Conservation (phyloP, 2,888 invertebrate genomes). For the Phyllotreta striolata region DNA sequence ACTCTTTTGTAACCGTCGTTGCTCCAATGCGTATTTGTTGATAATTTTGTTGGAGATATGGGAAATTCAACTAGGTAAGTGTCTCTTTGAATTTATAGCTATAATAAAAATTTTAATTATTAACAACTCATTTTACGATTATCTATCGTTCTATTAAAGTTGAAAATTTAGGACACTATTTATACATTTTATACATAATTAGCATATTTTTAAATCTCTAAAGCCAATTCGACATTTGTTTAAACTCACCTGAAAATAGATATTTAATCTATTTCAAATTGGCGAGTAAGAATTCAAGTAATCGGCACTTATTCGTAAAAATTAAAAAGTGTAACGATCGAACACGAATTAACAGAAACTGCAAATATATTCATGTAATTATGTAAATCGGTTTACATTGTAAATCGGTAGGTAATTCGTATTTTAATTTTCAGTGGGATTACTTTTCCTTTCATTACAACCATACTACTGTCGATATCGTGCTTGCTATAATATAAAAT, state of each 20-base stretch:
- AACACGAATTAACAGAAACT: neutral
- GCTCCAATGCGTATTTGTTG: constrained; percentile 18
- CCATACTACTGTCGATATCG: no score
- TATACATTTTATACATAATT: no score
- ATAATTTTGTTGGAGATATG: constrained; percentile 25
- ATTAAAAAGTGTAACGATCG: constrained; percentile 26
- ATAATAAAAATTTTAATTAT: no score
- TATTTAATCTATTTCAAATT: neutral
- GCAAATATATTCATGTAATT: constrained; percentile 6
- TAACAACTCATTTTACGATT: no score
- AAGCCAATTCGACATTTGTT: no score
- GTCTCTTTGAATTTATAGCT: neutral
- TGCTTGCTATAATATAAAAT: no score
- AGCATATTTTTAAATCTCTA: no score
- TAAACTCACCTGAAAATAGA: neutral
- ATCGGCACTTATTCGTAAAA: constrained; percentile 4
- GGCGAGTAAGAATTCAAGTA: neutral
- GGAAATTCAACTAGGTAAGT: constrained; percentile 30
- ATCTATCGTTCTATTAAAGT: no score
- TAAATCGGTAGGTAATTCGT: no score
- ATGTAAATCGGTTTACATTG: neutral
- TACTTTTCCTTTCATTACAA: no score
- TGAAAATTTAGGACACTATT: no score
- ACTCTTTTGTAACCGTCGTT: constrained; percentile 40
- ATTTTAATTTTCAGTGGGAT: no score